phyloP scores from a whole-genome alignment of 2,797 vertebrate genomes.

The Sebastiscus tertius region DNA sequence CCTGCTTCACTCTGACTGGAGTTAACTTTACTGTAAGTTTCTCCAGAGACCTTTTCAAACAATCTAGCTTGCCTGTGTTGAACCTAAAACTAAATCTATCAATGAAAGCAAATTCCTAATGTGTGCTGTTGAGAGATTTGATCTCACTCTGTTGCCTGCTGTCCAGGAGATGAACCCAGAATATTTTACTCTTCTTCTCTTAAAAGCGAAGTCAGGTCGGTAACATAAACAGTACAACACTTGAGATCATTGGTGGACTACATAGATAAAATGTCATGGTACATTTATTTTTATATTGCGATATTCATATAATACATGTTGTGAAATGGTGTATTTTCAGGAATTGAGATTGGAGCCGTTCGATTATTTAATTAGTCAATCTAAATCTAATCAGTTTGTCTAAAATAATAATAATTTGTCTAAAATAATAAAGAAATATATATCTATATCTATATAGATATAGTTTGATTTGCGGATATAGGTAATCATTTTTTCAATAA shows the following conservation, averaged over 20 bases:
- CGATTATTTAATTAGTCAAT: no score
- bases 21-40: slow-evolving; percentile 4
- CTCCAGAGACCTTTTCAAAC: background rate
- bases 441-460: no score
- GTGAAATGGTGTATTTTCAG: background rate
- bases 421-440: no score
- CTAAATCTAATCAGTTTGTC: background rate
- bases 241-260: background rate
- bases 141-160: background rate
- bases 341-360: background rate
- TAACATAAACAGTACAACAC: background rate
- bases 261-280: background rate
- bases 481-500: no score
- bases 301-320: background rate
- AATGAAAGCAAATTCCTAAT: background rate
- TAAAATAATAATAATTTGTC: no score
- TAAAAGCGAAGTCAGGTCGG: background rate
- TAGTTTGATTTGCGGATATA: no score
- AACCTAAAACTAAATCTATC: background rate
- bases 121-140: background rate
- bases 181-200: background rate
- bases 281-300: background rate
- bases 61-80: background rate
- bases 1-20: background rate
- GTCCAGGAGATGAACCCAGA: background rate